These are phyloP conservation scores for Tridacna crocea DNA, from an alignment of 2,888 invertebrate species.

Conservation along the genomic window DNA sequence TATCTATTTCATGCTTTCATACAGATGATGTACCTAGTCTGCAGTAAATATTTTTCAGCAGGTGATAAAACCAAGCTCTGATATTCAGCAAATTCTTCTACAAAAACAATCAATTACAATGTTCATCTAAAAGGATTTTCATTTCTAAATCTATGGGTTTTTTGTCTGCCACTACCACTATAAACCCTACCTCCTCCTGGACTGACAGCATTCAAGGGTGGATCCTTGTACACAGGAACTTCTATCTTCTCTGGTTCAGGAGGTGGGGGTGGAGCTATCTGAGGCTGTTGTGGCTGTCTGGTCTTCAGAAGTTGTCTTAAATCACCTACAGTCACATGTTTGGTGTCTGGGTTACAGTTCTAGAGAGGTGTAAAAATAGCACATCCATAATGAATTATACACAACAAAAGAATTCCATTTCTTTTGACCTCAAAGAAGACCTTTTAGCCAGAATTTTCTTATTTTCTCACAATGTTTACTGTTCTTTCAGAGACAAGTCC, in stretches of 20 bases:
- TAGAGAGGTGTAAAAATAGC: slow-evolving; percentile 8
- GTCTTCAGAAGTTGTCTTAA: slow-evolving; percentile 74
- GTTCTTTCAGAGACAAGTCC: too few relatives aligned
- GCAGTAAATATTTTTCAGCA: too few relatives aligned
- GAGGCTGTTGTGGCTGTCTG: slow-evolving; percentile 40
- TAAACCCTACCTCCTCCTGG: slow-evolving; percentile 78
- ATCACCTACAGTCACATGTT: slow-evolving; percentile 80
- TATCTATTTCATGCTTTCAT: too few relatives aligned
- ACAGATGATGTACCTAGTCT: too few relatives aligned
- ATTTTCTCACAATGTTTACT: not conserved
- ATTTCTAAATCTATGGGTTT: slow-evolving; percentile 27
- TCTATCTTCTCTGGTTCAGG: slow-evolving; percentile 72
- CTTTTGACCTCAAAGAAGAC: not conserved
- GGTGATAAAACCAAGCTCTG: too few relatives aligned
- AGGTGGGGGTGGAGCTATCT: slow-evolving; percentile 57
- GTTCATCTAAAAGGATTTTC: slow-evolving; percentile 16
- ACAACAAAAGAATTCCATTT: too few relatives aligned
- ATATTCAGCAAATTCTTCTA: too few relatives aligned
- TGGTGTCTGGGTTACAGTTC: slow-evolving; percentile 70
- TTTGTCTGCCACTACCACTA: slow-evolving; percentile 5
- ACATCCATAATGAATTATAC: too few relatives aligned
- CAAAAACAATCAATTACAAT: too few relatives aligned
- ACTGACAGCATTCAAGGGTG: slow-evolving; percentile 76
- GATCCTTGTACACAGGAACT: slow-evolving; percentile 74
- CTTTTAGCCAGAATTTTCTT: not conserved